phyloP scores from a whole-genome alignment of 2,797 vertebrate genomes.

The Onychomys torridus region DNA sequence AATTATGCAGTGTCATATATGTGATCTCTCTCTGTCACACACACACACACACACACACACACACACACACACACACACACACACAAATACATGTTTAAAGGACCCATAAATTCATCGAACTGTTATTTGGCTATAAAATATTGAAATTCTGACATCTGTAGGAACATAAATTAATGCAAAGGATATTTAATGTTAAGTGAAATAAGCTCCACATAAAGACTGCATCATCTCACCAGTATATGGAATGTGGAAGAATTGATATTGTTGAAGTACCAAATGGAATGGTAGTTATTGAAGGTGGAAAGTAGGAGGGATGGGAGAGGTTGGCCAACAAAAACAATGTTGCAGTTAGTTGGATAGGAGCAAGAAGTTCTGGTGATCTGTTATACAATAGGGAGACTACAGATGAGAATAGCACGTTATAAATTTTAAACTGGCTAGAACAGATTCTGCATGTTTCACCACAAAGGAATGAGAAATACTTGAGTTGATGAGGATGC shows the following conservation, averaged over 20 bases:
- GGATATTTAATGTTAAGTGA: background rate
- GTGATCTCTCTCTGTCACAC: background rate
- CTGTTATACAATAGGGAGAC: background rate
- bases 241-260: background rate
- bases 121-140: background rate
- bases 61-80: background rate
- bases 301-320: background rate
- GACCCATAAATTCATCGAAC: background rate
- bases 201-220: background rate
- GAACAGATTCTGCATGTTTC: background rate
- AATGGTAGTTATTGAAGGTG: background rate
- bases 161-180: background rate
- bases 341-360: conserved; percentile 19
- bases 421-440: background rate
- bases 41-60: background rate
- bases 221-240: background rate
- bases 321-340: background rate
- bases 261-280: background rate
- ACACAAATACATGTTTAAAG: background rate
- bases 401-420: background rate
- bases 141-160: background rate
- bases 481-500: background rate
- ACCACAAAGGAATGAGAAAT: background rate
- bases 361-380: background rate
- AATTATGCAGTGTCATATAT: background rate